phyloP scores from a whole-genome alignment of 2,888 invertebrate species.

The Hypselothyrea guttata region DNA sequence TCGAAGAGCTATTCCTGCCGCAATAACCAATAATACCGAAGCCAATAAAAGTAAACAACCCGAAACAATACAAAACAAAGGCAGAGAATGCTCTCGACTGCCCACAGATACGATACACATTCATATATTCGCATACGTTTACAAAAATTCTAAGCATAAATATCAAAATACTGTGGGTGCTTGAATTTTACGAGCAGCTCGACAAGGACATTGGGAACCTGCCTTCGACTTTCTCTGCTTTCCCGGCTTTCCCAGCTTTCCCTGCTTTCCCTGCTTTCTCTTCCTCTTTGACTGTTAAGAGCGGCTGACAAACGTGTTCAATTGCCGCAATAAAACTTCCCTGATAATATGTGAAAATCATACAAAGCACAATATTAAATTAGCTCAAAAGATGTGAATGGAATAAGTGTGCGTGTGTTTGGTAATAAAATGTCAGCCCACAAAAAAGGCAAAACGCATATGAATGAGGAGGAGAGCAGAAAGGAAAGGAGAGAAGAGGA shows the following conservation, averaged over 20 bases:
- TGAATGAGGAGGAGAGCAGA: slow-evolving; percentile 4
- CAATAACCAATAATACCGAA: slow-evolving; percentile 73
- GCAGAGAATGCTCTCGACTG: slow-evolving; percentile 43
- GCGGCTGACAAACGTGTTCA: slow-evolving; percentile 68
- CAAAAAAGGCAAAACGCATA: slow-evolving; percentile 30
- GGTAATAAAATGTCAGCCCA: slow-evolving; percentile 58
- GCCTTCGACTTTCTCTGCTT: not conserved
- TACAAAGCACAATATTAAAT: slow-evolving; percentile 78
- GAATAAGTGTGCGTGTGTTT: slow-evolving; percentile 14
- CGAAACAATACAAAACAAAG: slow-evolving; percentile 42
- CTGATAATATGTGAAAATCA: slow-evolving; percentile 77
- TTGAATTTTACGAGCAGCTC: slow-evolving; percentile 64
- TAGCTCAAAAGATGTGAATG: slow-evolving; percentile 57
- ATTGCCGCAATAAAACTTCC: slow-evolving; percentile 75
- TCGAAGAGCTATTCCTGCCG: slow-evolving; percentile 17
- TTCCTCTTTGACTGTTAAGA: slow-evolving; percentile 20
- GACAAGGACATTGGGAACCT: slow-evolving; percentile 39
- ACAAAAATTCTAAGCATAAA: slow-evolving; percentile 67
- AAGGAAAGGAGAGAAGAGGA: not conserved
- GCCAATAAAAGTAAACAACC: slow-evolving; percentile 74
- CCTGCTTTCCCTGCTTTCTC: not conserved
- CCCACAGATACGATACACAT: slow-evolving; percentile 52
- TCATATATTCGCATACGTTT: slow-evolving; percentile 49
- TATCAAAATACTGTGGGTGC: slow-evolving; percentile 70
- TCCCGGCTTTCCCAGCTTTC: not conserved